These are phyloP conservation scores for Caranx melampygus DNA, from an alignment of 2,113 vertebrate genomes.

Conservation along the genomic window DNA sequence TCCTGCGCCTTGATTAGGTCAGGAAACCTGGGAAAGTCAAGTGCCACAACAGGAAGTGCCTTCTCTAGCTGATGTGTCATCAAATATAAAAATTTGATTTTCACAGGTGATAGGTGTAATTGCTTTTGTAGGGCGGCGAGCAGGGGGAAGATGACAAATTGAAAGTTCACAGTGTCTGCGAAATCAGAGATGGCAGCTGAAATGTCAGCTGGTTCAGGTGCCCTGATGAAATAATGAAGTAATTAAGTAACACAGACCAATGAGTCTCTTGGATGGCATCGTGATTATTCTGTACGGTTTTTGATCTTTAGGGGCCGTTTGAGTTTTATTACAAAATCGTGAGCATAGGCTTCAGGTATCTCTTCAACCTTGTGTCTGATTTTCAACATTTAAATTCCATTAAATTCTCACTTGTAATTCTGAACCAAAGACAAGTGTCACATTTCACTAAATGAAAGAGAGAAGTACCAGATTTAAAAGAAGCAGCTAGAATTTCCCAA, in stretches of 20 bases:
- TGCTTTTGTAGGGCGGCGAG: constrained; percentile 59
- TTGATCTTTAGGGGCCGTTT: not conserved
- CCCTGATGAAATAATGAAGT: constrained; percentile 40
- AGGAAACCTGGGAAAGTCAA: constrained; percentile 64
- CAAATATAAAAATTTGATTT: constrained; percentile 67
- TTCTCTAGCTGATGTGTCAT: constrained; percentile 58
- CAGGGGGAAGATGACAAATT: constrained; percentile 19
- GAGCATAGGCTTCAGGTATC: not conserved
- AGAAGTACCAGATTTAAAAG: no score
- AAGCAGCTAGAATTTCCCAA: no score
- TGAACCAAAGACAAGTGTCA: no score
- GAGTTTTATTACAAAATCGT: not conserved
- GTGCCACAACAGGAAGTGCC: constrained; percentile 62
- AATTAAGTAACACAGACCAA: constrained; percentile 10
- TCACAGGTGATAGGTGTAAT: constrained; percentile 70
- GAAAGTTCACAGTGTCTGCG: constrained; percentile 42
- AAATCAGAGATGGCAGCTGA: constrained; percentile 27
- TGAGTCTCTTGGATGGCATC: not conserved
- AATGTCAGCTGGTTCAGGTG: constrained; percentile 42
- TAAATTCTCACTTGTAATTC: no score
- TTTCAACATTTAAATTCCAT: no score
- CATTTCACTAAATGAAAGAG: no score
- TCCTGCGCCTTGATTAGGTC: constrained; percentile 61
- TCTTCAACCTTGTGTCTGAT: no score
- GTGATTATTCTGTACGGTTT: not conserved